These are phyloP conservation scores for Musca vetustissima DNA, from an alignment of 1,140 invertebrate species.

Conservation along the genomic window DNA sequence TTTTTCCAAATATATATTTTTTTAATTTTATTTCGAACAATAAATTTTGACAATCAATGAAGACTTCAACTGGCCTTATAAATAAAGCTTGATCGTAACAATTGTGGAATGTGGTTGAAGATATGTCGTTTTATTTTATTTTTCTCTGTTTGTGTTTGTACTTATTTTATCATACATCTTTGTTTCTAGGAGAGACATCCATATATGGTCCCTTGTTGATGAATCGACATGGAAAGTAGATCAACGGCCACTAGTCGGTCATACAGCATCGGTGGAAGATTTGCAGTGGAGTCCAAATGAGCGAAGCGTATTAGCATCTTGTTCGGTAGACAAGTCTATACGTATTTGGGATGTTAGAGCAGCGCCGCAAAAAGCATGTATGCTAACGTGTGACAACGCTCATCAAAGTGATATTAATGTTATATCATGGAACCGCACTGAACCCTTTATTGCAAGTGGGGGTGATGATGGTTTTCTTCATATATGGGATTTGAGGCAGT, in stretches of 20 bases:
- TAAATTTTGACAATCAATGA: no score
- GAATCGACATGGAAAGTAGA: constrained; percentile 83
- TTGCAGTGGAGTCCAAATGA: constrained; percentile 99
- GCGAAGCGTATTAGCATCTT: constrained; percentile 88
- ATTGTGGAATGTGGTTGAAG: no score
- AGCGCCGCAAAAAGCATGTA: constrained; percentile 84
- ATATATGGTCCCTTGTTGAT: constrained; percentile 85
- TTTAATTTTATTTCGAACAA: no score
- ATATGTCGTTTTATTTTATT: no score
- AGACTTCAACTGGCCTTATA: no score
- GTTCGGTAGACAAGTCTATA: constrained; percentile 91
- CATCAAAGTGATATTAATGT: constrained; percentile 96
- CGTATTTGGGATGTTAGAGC: constrained; percentile 89
- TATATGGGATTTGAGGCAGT: constrained; percentile 94
- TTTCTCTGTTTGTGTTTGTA: no score
- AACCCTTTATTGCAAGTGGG: constrained; percentile 89
- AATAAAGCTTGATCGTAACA: no score
- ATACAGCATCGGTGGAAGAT: constrained; percentile 94
- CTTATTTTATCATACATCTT: no score
- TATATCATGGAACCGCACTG: constrained; percentile 92
- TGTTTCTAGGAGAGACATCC: constrained; percentile 81
- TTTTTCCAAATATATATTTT: no score
- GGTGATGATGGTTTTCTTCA: constrained; percentile 94
- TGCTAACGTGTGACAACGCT: constrained; percentile 83
- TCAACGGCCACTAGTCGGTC: constrained; percentile 82